Evolutionary conservation across 1,140 invertebrate genomes (phyloP).

Genomic region (Aporrectodea caliginosa): DNA sequence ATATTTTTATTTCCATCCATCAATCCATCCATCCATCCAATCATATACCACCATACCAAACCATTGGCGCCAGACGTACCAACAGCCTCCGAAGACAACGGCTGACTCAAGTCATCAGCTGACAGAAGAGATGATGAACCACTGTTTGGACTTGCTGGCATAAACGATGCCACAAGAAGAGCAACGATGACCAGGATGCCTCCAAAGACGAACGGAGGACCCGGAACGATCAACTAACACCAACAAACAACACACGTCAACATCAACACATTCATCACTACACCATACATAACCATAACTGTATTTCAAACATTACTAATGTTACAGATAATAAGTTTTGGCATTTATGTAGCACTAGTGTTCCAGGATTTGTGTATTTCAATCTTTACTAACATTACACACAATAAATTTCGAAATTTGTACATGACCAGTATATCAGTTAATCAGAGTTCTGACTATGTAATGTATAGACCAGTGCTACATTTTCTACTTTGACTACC

Average conservation of each 20-base stretch:
- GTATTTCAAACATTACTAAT: background rate
- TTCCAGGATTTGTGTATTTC: background rate
- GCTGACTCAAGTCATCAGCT: background rate
- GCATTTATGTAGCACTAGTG: background rate
- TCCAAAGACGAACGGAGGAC: conserved; percentile 99
- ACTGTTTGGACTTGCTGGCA: conserved; percentile 60
- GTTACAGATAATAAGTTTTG: background rate
- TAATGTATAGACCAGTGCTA: background rate
- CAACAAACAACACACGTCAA: background rate
- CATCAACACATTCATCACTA: background rate
- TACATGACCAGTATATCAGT: too few relatives aligned
- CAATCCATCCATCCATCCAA: too few relatives aligned
- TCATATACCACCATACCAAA: too few relatives aligned
- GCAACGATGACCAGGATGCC: conserved; percentile 93
- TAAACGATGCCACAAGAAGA: conserved; percentile 83
- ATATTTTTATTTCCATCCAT: too few relatives aligned
- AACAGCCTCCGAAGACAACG: background rate
- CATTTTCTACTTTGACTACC: background rate
- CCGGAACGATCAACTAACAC: conserved; percentile 75
- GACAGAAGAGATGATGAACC: background rate
- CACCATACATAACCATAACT: background rate
- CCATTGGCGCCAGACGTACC: too few relatives aligned
- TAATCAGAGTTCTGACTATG: background rate
- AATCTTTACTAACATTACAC: background rate
- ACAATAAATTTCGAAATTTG: conserved; percentile 12